Evolutionary conservation across 2,888 invertebrate species (phyloP), one percentile per base, ranked within the genome.

Genomic region (Drosophila bunnanda): DNA sequence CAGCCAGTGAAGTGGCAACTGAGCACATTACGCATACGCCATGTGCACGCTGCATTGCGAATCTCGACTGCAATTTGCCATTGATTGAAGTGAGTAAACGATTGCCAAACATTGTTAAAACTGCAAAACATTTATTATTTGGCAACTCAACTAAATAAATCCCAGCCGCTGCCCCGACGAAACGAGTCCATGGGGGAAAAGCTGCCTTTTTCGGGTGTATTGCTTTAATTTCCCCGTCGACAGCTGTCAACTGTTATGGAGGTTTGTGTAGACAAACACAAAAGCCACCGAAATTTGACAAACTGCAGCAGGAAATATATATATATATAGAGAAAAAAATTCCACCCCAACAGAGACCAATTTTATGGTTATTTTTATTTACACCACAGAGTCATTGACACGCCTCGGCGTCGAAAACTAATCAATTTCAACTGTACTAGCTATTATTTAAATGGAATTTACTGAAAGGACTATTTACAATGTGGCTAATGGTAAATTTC

Each of bases 91-190:
- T 28, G 36, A 28, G 46, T 22, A 72, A 66, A 71, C 71, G 71
- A 71, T 67, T 70, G 71, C 32, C 66, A 67, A 67, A 67, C 67
- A 71, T 32, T 46, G 58, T 67, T 56, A 38, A 38, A 46, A 46
- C 15, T 28, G 58, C 15, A 71, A 71, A 48, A 58, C 59, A 67
- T 57, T 41, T 57, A 38, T 39, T 15, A 38, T 39, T 15, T 59
- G 58, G 58, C 28, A n/a, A 48, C 10, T n/a, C 32, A 34, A 48
- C 59, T 20, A 22, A 71, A 22, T 17, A 28, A 28, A 46, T 46
- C 28, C 7, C 28, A 9, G 10, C 17, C 6, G 5, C 39, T 10
- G 20, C 12, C 4, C 15, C 22, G 1, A n/a, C n/a, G 9, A 15
- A 61, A 34, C 36, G 38, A 57, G 59, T 57, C 58, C 38, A 4